Percentiles rank a stretch among this genome's conserved stretches.
Conservation (phyloP, 2,113 vertebrate genomes). For the Proterorhinus semilunaris region DNA sequence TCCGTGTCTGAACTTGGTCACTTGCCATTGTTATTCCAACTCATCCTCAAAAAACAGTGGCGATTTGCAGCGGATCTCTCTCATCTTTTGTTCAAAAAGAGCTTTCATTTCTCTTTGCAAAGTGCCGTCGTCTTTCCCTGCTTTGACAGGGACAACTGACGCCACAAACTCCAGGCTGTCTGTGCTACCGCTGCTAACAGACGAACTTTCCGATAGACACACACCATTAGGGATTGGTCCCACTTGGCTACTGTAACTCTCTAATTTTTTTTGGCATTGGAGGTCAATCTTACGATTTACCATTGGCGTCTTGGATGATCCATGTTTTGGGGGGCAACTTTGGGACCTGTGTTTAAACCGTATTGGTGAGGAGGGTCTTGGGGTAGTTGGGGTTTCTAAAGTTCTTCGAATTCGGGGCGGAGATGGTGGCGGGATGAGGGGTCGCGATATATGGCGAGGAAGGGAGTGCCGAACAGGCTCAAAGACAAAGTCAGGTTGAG, state of each 20-base stretch:
- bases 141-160: constrained; percentile 62
- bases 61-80: constrained; percentile 90
- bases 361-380: constrained; percentile 8
- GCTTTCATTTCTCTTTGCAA: constrained; percentile 95
- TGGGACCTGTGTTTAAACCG: constrained; percentile 49
- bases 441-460: constrained; percentile 8
- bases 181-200: constrained; percentile 81
- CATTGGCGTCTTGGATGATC: constrained; percentile 60
- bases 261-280: constrained; percentile 68
- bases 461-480: constrained; percentile 15
- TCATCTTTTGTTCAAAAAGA: constrained; percentile 90
- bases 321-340: constrained; percentile 69
- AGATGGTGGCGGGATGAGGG: constrained; percentile 56
- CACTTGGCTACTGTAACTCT: constrained; percentile 70
- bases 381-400: constrained; percentile 43
- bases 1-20: no score
- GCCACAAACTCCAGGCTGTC: constrained; percentile 79
- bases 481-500: constrained; percentile 10
- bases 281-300: constrained; percentile 63
- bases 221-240: constrained; percentile 64
- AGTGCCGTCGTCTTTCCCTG: constrained; percentile 81
- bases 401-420: constrained; percentile 60
- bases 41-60: constrained; percentile 88
- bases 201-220: constrained; percentile 80
- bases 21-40: constrained; percentile 40